Percentiles rank a stretch among this genome's conserved stretches.
These are phyloP conservation scores for Caenorhabditis drosophilae DNA, from an alignment of 2,888 invertebrate species.

Conservation along the genomic window DNA sequence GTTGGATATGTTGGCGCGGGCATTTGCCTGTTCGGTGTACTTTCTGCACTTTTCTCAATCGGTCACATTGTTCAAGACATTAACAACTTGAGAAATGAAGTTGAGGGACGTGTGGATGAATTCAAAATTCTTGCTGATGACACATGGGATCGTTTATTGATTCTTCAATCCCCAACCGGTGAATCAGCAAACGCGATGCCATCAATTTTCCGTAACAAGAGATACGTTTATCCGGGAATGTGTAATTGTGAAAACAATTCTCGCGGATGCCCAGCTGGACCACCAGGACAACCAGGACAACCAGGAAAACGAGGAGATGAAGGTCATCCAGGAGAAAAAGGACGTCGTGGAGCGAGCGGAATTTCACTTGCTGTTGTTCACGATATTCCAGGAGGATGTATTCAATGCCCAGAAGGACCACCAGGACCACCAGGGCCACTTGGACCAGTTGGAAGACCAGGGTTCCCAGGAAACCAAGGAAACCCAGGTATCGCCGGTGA, in stretches of 20 bases:
- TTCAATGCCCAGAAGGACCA: conserved; percentile 52
- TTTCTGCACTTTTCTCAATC: conserved; percentile 46
- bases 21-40: conserved; percentile 44
- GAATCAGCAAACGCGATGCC: conserved; percentile 45
- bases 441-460: conserved; percentile 39
- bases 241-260: conserved; percentile 50
- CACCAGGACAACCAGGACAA: conserved; percentile 50
- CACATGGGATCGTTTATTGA: conserved; percentile 54
- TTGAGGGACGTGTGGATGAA: conserved; percentile 41
- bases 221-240: conserved; percentile 52
- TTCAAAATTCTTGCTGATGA: conserved; percentile 54
- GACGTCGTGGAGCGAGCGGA: conserved; percentile 47
- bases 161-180: conserved; percentile 52
- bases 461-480: conserved; percentile 46
- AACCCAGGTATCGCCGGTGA: conserved; percentile 41
- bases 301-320: conserved; percentile 52
- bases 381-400: conserved; percentile 55
- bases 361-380: conserved; percentile 48
- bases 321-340: conserved; percentile 47
- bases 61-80: conserved; percentile 53
- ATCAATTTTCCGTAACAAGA: conserved; percentile 42
- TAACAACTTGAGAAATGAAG: conserved; percentile 48
- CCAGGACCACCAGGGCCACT: conserved; percentile 43
- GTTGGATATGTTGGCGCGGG: conserved; percentile 44
- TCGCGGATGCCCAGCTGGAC: conserved; percentile 54